Percentiles rank a stretch among this genome's conserved stretches.
Evolutionary conservation across 64 coral and sea anemone species (phyloP).

Genomic region (Montipora sp.): DNA sequence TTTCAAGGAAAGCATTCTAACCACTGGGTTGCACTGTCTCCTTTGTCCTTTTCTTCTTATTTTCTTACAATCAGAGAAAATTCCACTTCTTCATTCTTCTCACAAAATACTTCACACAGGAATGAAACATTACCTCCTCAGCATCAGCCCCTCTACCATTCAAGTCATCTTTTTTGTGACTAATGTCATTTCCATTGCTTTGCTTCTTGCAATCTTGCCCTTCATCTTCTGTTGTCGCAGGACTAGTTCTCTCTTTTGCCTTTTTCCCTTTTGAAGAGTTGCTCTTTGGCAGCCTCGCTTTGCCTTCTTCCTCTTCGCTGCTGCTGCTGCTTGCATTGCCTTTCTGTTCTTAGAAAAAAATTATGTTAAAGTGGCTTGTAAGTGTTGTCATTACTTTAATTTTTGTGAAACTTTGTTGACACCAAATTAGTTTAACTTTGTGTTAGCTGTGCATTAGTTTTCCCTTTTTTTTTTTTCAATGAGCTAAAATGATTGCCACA

Average conservation of each 20-base stretch:
- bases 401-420: too few relatives aligned
- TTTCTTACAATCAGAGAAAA: not conserved
- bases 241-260: slow-evolving; percentile 47
- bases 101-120: not conserved
- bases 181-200: not conserved
- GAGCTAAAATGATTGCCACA: too few relatives aligned
- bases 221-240: slow-evolving; percentile 56
- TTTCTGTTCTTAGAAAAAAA: slow-evolving; percentile 6
- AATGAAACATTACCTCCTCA: not conserved
- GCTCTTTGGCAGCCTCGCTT: not conserved
- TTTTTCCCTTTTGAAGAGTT: slow-evolving; percentile 43
- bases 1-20: too few relatives aligned
- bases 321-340: slow-evolving; percentile 1
- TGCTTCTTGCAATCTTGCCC: not conserved
- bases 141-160: not conserved
- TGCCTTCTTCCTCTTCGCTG: slow-evolving; percentile 30
- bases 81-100: not conserved
- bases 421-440: too few relatives aligned
- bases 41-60: not conserved
- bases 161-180: not conserved
- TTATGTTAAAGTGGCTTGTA: too few relatives aligned
- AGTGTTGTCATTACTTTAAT: too few relatives aligned
- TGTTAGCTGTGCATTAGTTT: too few relatives aligned
- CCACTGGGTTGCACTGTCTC: too few relatives aligned
- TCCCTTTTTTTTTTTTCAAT: too few relatives aligned